Percentiles rank a stretch among this genome's conserved stretches.
phyloP scores from a whole-genome alignment of 2,113 vertebrate species.

The Irena cyanogastra region DNA sequence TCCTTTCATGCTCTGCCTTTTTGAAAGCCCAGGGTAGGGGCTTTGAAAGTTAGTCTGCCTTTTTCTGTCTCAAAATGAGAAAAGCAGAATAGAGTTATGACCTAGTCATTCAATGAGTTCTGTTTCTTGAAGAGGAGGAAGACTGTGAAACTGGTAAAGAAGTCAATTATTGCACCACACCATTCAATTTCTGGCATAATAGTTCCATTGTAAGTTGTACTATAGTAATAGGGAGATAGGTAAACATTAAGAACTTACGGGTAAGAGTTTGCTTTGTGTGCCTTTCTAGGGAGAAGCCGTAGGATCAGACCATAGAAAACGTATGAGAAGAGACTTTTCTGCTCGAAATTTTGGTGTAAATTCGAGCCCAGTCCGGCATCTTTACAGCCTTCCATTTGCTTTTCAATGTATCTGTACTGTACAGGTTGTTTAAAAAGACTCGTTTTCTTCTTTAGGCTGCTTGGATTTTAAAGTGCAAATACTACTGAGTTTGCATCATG shows the following conservation, averaged over 20 bases:
- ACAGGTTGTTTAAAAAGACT: not conserved
- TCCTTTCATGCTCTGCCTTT: not conserved
- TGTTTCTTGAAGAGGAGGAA: slow-evolving; percentile 7
- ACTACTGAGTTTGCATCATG: not conserved
- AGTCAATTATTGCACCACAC: not conserved
- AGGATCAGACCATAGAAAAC: not conserved
- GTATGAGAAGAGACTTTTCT: not conserved
- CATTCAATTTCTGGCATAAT: slow-evolving; percentile 6
- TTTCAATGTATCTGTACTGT: not conserved
- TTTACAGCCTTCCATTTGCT: not conserved
- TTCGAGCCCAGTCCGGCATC: not conserved
- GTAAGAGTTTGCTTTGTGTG: not conserved
- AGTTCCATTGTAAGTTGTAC: not conserved
- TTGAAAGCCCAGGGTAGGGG: not conserved
- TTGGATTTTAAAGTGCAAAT: not conserved
- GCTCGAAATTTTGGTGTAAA: not conserved
- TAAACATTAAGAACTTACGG: not conserved
- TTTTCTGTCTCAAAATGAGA: slow-evolving; percentile 1
- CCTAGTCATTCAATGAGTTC: not conserved
- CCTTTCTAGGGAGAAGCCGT: not conserved
- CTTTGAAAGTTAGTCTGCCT: slow-evolving; percentile 8
- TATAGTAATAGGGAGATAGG: not conserved
- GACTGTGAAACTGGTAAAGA: not conserved
- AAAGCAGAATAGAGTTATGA: not conserved
- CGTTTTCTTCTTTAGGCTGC: not conserved